phyloP scores from a whole-genome alignment of 2,888 invertebrate genomes.

The Synanthedon andrenaeformis region DNA sequence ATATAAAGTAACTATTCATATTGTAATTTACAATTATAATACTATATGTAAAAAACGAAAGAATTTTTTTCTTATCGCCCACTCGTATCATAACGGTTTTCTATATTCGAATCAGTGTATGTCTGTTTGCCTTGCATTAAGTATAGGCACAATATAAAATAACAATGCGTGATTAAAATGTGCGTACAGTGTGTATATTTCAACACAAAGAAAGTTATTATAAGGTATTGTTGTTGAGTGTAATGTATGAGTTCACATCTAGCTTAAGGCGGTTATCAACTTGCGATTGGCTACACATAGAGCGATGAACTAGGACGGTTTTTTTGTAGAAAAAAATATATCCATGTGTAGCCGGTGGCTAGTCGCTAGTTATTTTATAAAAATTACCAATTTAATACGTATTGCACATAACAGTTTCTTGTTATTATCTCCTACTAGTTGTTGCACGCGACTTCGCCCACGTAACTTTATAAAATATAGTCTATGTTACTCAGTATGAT shows the following conservation, averaged over 20 bases:
- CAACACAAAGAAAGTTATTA: constrained; percentile 59
- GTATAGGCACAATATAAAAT: constrained; percentile 2
- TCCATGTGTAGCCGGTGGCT: no score
- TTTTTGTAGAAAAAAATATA: no score
- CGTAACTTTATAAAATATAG: no score
- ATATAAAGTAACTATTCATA: no score
- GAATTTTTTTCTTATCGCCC: not conserved
- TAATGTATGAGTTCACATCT: not conserved
- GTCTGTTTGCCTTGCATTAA: constrained; percentile 17
- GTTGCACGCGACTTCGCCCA: no score
- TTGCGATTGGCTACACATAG: not conserved
- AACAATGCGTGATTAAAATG: constrained; percentile 58
- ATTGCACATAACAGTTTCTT: no score
- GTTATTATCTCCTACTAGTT: no score
- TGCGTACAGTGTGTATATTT: constrained; percentile 30
- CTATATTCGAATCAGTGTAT: constrained; percentile 2
- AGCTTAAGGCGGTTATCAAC: not conserved
- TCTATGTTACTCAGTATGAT: no score
- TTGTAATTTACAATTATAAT: no score
- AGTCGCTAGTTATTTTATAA: no score
- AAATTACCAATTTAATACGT: no score
- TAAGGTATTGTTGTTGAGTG: constrained; percentile 42
- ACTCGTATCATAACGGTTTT: not conserved
- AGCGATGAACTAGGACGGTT: no score
- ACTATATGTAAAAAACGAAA: not conserved